phyloP scores from a whole-genome alignment of 2,113 vertebrate species.

The Elgaria multicarinata region DNA sequence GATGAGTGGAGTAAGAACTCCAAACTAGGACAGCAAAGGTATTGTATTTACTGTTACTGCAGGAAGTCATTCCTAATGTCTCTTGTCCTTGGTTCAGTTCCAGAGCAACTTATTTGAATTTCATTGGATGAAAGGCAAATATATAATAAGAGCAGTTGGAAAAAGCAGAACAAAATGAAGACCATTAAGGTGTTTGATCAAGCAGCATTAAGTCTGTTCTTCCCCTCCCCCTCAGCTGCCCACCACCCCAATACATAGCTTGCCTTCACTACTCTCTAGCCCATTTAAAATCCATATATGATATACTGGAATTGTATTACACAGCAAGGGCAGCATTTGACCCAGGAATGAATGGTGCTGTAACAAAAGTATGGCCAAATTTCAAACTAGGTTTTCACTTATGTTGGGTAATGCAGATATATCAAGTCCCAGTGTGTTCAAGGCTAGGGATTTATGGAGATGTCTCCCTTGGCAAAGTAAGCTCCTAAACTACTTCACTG shows the following conservation, averaged over 20 bases:
- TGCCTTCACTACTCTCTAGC: neutral
- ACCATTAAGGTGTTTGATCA: conserved; percentile 25
- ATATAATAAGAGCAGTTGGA: conserved; percentile 44
- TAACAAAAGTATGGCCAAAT: neutral
- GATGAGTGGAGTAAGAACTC: conserved; percentile 57
- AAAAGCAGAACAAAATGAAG: conserved; percentile 49
- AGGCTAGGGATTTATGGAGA: neutral
- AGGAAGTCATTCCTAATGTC: conserved; percentile 60
- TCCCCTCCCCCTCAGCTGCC: neutral
- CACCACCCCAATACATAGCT: too few relatives aligned
- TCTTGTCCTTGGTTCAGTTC: conserved; percentile 52
- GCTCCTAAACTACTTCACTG: neutral
- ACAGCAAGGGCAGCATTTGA: too few relatives aligned
- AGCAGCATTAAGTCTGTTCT: neutral
- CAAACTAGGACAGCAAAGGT: conserved; percentile 74
- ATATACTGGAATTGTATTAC: neutral
- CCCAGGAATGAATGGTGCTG: neutral
- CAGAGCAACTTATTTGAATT: conserved; percentile 64
- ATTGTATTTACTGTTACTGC: conserved; percentile 69
- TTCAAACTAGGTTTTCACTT: neutral
- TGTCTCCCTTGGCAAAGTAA: neutral
- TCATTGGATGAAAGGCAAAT: conserved; percentile 59
- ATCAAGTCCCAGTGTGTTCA: neutral
- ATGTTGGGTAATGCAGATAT: neutral
- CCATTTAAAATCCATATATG: neutral